These are phyloP conservation scores for Scrobipalpa costella DNA, from an alignment of 2,888 invertebrate genomes.

Conservation along the genomic window DNA sequence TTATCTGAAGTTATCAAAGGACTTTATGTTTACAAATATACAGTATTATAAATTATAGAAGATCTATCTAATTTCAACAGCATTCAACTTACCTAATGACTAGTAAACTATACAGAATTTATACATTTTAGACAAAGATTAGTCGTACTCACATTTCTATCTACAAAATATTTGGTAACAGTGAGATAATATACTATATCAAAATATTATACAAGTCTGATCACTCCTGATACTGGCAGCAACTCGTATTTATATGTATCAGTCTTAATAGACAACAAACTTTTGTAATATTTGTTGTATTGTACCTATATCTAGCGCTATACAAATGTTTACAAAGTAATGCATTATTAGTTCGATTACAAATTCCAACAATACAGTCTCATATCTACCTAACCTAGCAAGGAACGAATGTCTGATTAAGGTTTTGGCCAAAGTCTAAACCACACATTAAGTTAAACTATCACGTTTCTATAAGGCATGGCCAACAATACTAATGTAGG, in stretches of 20 bases:
- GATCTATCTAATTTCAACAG: conserved; percentile 58
- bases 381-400: conserved; percentile 50
- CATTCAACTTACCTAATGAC: conserved; percentile 73
- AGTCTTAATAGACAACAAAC: conserved; percentile 70
- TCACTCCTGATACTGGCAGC: conserved; percentile 70
- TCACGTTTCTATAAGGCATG: conserved; percentile 69
- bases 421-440: conserved; percentile 59
- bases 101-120: conserved; percentile 72
- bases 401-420: conserved; percentile 59
- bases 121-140: conserved; percentile 54
- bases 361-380: conserved; percentile 63
- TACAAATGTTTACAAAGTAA: conserved; percentile 50
- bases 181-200: conserved; percentile 76
- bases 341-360: conserved; percentile 54
- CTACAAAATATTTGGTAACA: conserved; percentile 81
- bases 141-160: conserved; percentile 53
- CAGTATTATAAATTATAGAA: conserved; percentile 45
- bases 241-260: conserved; percentile 61
- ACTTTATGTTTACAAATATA: conserved; percentile 6
- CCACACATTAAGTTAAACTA: conserved; percentile 53
- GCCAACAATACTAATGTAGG: conserved; percentile 59
- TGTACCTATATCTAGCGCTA: conserved; percentile 22
- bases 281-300: conserved; percentile 32
- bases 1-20: conserved; percentile 29
- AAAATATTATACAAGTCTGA: conserved; percentile 68